Base-by-base conservation (phyloP, 2,797 vertebrate genomes). In the Pogoniulus pusillus region DNA sequence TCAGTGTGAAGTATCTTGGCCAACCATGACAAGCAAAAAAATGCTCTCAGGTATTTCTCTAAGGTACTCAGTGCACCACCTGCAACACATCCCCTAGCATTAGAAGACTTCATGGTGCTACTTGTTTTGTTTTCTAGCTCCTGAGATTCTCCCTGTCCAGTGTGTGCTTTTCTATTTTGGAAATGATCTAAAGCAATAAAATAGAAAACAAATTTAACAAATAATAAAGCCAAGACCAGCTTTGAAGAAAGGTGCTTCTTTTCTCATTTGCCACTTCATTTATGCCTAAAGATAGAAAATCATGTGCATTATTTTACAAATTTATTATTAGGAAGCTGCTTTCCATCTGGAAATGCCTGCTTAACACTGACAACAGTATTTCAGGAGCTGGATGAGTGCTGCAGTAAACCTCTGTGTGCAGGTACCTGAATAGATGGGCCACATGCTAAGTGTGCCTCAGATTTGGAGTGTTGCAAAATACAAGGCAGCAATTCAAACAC, bases 381-480 rank as follows among this genome's bases (percentile, higher is more conserved):
- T 75, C 64, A 71, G 57, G 49, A 93, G 71, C 64, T 82, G 64
- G 94, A 86, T 41, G 59, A 89, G 77, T 43, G 75, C 58, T 75
- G 86, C 55, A 69, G 85, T 34, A 92, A 94, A n/a, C 27, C 89
- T 64, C 62, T 77, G 6, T 39, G 68, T 64, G 83, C 74, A 84
- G 83, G 71, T 86, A 92, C 63, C 78, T 34, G 47, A 86, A 88
- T 34, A 73, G 71, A 94, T 6, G 22, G 69, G 55, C 34, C 86
- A 90, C 45, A 49, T 27, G 24, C 34, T 80, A 87, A 92, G 72
- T 5, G 20, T 54, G 68, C 51, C 54, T 76, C 69, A 80, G 34
- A 87, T 62, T 43, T 81, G 14, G 85, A 82, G 34, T 63, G 80
- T 55, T 89, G 78, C 72, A 84, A 92, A 94, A 39, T 73, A 94